phyloP scores from a whole-genome alignment of 1,140 invertebrate species.

The Penaeus japonicus region DNA sequence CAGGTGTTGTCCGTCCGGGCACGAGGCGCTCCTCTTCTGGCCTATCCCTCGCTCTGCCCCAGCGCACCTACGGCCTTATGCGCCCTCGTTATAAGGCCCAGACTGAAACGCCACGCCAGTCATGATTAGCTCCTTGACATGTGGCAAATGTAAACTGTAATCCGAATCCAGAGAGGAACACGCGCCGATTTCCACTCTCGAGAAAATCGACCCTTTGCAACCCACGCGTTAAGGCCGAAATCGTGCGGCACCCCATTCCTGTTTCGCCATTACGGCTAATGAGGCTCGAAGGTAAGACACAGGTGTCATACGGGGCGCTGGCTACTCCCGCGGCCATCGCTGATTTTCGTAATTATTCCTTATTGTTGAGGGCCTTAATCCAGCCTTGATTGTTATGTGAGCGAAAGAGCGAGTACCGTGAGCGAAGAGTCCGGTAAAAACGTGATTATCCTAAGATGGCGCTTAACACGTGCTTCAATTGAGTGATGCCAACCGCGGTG shows the following conservation, averaged over 20 bases:
- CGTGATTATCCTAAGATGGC: conserved; percentile 48
- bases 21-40: conserved; percentile 23
- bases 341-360: conserved; percentile 23
- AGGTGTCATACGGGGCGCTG: conserved; percentile 52
- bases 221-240: not conserved
- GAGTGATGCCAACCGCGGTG: conserved; percentile 24
- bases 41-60: conserved; percentile 24
- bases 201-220: not conserved
- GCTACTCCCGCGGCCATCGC: conserved; percentile 25
- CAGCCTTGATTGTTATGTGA: not conserved
- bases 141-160: conserved; percentile 50
- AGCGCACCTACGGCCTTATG: not conserved
- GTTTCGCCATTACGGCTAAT: conserved; percentile 24
- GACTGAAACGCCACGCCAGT: not conserved
- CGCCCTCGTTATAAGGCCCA: not conserved
- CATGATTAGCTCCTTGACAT: conserved; percentile 54
- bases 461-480: conserved; percentile 42
- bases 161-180: not conserved
- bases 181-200: not conserved
- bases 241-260: not conserved
- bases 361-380: not conserved
- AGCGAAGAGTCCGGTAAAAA: not conserved
- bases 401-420: not conserved
- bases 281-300: conserved; percentile 48
- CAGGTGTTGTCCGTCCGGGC: conserved; percentile 46